phyloP scores from a whole-genome alignment of 92 coral and sea anemone genomes.

The Metridium senile region DNA sequence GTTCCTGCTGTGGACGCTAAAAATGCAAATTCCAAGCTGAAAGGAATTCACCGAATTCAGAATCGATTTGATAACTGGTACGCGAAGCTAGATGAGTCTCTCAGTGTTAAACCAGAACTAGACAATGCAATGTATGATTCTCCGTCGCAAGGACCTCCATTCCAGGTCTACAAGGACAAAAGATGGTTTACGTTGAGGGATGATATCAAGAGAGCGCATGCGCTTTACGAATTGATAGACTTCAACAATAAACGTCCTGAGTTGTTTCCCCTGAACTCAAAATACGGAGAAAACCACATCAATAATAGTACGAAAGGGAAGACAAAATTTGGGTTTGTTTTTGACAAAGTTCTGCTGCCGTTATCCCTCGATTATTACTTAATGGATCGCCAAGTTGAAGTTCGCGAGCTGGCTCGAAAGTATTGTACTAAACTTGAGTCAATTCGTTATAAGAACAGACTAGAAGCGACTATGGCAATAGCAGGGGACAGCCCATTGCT shows the following conservation, averaged over 20 bases:
- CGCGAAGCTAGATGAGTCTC: constrained; percentile 12
- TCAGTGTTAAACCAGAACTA: not conserved
- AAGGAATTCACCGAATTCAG: constrained; percentile 40
- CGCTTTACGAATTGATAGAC: not conserved
- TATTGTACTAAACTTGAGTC: constrained; percentile 4
- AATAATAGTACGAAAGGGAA: not conserved
- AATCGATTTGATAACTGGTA: constrained; percentile 62
- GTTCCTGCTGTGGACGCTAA: not conserved
- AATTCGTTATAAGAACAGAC: not conserved
- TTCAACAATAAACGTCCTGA: not conserved
- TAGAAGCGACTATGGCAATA: not conserved
- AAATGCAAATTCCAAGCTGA: not conserved
- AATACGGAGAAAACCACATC: constrained; percentile 10
- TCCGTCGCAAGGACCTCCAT: not conserved
- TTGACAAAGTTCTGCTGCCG: constrained; percentile 59
- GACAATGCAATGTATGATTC: constrained; percentile 7
- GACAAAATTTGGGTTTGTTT: constrained; percentile 55
- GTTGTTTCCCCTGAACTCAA: not conserved
- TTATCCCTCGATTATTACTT: constrained; percentile 59
- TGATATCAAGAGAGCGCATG: constrained; percentile 14
- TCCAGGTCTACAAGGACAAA: constrained; percentile 29
- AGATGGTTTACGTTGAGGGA: constrained; percentile 40
- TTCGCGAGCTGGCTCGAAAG: constrained; percentile 10
- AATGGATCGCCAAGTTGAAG: constrained; percentile 37
- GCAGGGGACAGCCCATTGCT: not conserved